Conservation (phyloP, 2,113 vertebrate species). For the Hemibagrus wyckioides region DNA sequence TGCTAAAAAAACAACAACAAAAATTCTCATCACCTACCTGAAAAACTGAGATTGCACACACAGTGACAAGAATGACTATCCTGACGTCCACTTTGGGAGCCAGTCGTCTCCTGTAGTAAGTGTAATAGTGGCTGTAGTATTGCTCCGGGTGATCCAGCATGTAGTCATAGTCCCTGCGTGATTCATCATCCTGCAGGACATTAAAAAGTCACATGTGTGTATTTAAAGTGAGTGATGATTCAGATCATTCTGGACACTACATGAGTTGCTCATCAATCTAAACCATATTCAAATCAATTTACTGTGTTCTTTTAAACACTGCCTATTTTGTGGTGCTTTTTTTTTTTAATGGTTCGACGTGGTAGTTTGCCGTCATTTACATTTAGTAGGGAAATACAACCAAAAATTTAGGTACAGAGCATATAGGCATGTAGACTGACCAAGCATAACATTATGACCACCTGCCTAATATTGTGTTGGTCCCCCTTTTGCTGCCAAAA, state of each 20-base stretch:
- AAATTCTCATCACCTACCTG: conserved; percentile 75
- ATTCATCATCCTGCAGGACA: conserved; percentile 87
- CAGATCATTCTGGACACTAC: not conserved
- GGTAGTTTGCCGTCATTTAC: not conserved
- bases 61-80: conserved; percentile 87
- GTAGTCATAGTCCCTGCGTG: conserved; percentile 91
- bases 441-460: no score
- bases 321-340: not conserved
- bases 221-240: not conserved
- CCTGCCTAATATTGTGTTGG: no score
- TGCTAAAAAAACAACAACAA: not conserved
- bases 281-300: not conserved
- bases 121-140: conserved; percentile 94
- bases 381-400: not conserved
- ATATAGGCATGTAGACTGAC: no score
- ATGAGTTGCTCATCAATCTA: not conserved
- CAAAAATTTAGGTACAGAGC: no score
- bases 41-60: conserved; percentile 90
- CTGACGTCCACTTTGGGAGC: conserved; percentile 92
- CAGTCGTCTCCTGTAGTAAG: conserved; percentile 88
- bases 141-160: conserved; percentile 98
- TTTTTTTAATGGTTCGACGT: not conserved
- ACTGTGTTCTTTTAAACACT: not conserved
- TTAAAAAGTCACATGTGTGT: not conserved
- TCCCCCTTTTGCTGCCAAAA: no score